Evolutionary conservation across 2,888 invertebrate genomes (phyloP), one percentile per base, ranked within the genome.

Genomic region (Sarcophaga carnaria): DNA sequence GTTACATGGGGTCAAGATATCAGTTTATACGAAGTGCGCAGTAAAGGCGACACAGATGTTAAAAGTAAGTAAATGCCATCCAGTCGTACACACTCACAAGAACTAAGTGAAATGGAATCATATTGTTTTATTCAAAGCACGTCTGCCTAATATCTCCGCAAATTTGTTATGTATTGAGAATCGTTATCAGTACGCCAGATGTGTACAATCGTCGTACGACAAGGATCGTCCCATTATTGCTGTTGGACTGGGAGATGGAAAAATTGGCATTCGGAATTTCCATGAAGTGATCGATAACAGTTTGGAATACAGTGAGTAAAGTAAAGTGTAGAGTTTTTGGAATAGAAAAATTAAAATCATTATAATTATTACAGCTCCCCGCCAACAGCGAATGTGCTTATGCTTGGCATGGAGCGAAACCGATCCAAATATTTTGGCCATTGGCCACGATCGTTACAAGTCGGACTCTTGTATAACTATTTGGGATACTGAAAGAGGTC

Each of bases 1-100:
- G 96, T 98, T 88, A 96, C 97, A 74, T 98, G 98, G 97, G 97
- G 98, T 64, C 96, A 97, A 79, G 98, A 98, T 91, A 96, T 99
- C 91, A 96, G 95, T 93, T 94, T 98, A 75, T 98, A 98, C 92
- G 97, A 98, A 94, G 95, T 97, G 59, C 90, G 91, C 84, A 88
- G 83, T 78, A 91, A 91, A 67, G 89, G 88, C 14, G 92, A 90
- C 70, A 83, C 88, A 60, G 74, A 81, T 54, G 78, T 72, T 11
- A 86, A 88, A 66, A 83, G 89, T 89, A 71, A 88, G 87, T 83
- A 59, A 3, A 25, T 37, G 27, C 37, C 45, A 6, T 20, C 45
- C 45, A 12, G 5, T n/a, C 17, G 17, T 45, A 17, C 6, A 2
- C 47, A 47, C 14, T 2, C 14, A 49, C 20, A 20, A 5, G 17